Evolutionary conservation across 1,140 invertebrate genomes (phyloP), one percentile per base, ranked within the genome.

Genomic region (Physella acuta): DNA sequence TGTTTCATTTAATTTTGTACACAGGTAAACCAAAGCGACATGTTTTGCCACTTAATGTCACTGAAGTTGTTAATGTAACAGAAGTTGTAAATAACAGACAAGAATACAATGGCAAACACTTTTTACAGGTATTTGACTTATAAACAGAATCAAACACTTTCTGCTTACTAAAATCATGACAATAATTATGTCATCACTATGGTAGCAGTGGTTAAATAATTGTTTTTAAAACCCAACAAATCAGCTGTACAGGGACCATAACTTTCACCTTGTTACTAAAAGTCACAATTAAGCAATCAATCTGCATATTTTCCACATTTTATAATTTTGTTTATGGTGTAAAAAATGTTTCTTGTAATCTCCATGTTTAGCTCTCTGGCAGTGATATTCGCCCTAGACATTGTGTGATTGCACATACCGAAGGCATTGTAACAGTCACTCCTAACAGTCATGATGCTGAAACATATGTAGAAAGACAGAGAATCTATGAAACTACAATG

Each of bases 391-490:
- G 94, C 87, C 91, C 94, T 0, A 88, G 94, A 37, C 96, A 98
- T 84, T 97, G 95, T 85, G 93, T 97, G 61, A 92, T 98, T 64
- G 93, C 94, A 53, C 89, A 93, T 77, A 93, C 91, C 20, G 93
- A 95, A 71, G 93, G 93, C 34, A 93, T 96, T 51, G 94, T 96
- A 55, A 95, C 93, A 0, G 89, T 97, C 1, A 97, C 94, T n/a
- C 94, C 95, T 31, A 80, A 71, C 26, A 93, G 92, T 78, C 88
- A 93, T 26, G 94, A 97, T 81, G 93, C 94, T 2, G 92, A 96
- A 78, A 95, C 94, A 8, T 97, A 93, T 79, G 93, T 98, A 61
- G 95, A 97, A 83, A 93, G 93, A 52, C 92, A 94, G 79, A 88
- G 94, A 72, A 93, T 96, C 78, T 91, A 91, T 79, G 94, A 98